Base-by-base conservation (phyloP, 2,113 vertebrate species). In the Poeciliopsis occidentalis region DNA sequence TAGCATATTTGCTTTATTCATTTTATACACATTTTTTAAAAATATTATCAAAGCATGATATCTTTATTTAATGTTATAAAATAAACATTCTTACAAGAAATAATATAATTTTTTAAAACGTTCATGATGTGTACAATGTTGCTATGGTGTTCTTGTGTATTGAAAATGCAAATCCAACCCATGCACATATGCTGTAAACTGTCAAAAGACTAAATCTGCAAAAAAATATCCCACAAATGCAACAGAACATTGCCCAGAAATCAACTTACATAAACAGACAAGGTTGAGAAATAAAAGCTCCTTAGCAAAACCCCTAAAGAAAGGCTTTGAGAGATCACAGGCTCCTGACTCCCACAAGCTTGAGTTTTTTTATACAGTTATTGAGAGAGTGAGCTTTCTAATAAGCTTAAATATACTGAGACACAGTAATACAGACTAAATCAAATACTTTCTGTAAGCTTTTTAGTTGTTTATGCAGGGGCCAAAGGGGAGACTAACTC, bases 281-380 rank as follows among this genome's bases (percentile, higher is more conserved):
- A 31, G 30, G 8, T 2, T 2, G 7, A 17, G 37, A 15, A 32
- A 37, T 27, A 71, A 66, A 69, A 37, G 3, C 44, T 63, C 54
- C 37, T 54, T 62, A 74, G 67, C 8, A 78, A 77, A 86, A 37
- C 69, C 60, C 65, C 22, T 0, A 54, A 76, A 74, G n/a, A 71
- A 47, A 60, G 13, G 39, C 73, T 62, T 60, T 81, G 32, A 70
- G 51, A 44, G 68, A 84, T 54, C 60, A 75, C 72, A 85, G 76
- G 79, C 71, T 83, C 67, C 64, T 85, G 76, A 87, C 80, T 72
- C 57, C 37, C 11, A 44, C n/a, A 74, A 57, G 26, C 69, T 62
- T 64, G 79, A 62, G 82, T n/a, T 77, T 74, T 75, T 60, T 63
- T 32, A 69, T 67, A 76, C 60, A 82, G 72, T 85, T 87, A 47